phyloP scores from a whole-genome alignment of 1,140 invertebrate genomes.

The Calephelis virginiensis region DNA sequence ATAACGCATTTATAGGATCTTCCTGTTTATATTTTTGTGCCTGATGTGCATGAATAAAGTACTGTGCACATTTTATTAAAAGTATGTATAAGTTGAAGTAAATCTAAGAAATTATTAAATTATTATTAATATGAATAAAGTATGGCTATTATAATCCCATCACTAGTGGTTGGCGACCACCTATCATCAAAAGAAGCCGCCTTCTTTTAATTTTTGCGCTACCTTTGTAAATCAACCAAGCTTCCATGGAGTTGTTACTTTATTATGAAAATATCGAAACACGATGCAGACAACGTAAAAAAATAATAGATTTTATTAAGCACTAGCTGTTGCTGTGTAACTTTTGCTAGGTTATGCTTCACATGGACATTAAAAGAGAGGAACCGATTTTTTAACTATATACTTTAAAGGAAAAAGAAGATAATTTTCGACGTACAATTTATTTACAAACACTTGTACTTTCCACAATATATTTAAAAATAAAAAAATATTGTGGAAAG shows the following conservation, averaged over 20 bases:
- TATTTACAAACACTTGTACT: too few relatives aligned
- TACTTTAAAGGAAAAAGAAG: too few relatives aligned
- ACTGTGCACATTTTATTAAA: too few relatives aligned
- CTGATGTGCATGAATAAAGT: too few relatives aligned
- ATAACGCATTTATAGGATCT: too few relatives aligned
- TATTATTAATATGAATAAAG: conserved; percentile 55
- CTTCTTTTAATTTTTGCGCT: conserved; percentile 66
- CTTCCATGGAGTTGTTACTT: conserved; percentile 44
- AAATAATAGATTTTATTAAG: background rate
- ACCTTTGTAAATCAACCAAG: conserved; percentile 50
- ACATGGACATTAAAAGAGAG: too few relatives aligned
- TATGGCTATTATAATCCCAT: conserved; percentile 76
- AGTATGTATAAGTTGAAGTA: background rate
- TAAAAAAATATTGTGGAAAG: too few relatives aligned
- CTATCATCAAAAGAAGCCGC: conserved; percentile 72
- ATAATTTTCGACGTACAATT: too few relatives aligned
- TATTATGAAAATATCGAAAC: background rate
- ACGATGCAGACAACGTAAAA: background rate
- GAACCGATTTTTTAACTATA: too few relatives aligned
- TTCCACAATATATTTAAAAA: too few relatives aligned
- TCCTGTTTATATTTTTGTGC: too few relatives aligned
- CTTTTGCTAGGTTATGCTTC: background rate
- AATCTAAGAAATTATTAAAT: conserved; percentile 32
- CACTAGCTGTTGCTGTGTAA: background rate
- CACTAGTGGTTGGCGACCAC: conserved; percentile 61